Conservation (phyloP, 2,888 invertebrate genomes). For the Noctuana brunneofusca region DNA sequence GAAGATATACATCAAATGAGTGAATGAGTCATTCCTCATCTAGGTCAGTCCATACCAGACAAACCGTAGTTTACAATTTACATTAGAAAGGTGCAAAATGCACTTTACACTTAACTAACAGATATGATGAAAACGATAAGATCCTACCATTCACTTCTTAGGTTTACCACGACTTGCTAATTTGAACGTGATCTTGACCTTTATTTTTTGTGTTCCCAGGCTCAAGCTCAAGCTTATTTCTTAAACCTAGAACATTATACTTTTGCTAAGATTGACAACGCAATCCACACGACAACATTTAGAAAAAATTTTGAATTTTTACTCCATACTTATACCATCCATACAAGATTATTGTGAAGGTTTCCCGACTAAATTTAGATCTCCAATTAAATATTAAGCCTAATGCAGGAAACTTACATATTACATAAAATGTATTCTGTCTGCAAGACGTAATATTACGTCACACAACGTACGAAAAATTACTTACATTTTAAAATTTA, state of each 20-base stretch:
- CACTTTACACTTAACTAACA: conserved; percentile 17
- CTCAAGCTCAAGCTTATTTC: background rate
- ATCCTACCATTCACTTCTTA: conserved; percentile 22
- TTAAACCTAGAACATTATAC: background rate
- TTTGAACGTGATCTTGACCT: conserved; percentile 32
- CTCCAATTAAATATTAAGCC: too few relatives aligned
- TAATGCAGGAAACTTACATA: too few relatives aligned
- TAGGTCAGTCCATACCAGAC: conserved; percentile 9
- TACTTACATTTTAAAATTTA: background rate
- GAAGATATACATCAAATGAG: background rate
- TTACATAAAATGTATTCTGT: too few relatives aligned
- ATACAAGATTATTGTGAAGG: too few relatives aligned
- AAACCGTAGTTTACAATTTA: conserved; percentile 7
- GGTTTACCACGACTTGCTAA: conserved; percentile 33
- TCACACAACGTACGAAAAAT: background rate
- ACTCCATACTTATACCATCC: background rate
- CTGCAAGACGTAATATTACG: background rate
- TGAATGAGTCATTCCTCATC: conserved; percentile 2
- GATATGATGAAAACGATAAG: conserved; percentile 12
- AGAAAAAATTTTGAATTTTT: background rate
- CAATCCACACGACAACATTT: background rate
- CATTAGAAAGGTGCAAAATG: conserved; percentile 29
- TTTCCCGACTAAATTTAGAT: too few relatives aligned
- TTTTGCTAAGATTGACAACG: background rate
- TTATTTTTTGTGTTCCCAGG: background rate